Percentiles rank a stretch among this genome's conserved stretches.
Evolutionary conservation across 2,888 invertebrate genomes (phyloP).

Genomic region (Cinara cedri): DNA sequence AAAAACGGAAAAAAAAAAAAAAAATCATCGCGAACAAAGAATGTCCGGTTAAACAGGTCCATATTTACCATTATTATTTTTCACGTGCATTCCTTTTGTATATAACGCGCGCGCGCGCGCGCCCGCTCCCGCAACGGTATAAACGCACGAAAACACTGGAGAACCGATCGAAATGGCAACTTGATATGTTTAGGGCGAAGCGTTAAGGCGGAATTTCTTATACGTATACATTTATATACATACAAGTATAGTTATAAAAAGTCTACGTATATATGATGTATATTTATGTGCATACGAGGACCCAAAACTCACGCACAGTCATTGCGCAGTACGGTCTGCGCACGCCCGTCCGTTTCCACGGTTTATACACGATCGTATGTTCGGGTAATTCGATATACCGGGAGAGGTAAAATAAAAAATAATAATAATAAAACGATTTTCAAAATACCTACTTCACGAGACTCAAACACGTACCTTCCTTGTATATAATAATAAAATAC

Average conservation of each 20-base stretch:
- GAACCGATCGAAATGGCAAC: conserved; percentile 43
- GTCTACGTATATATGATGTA: too few relatives aligned
- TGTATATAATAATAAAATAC: too few relatives aligned
- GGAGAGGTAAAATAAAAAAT: not conserved
- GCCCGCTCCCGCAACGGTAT: not conserved
- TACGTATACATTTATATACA: not conserved
- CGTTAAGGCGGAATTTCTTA: conserved; percentile 53
- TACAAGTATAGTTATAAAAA: not conserved
- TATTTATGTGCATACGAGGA: not conserved
- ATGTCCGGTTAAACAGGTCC: conserved; percentile 54
- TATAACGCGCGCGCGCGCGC: not conserved
- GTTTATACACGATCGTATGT: too few relatives aligned
- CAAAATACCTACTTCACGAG: conserved; percentile 20
- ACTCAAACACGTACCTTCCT: not conserved
- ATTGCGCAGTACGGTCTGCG: too few relatives aligned
- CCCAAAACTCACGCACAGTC: not conserved
- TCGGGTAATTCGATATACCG: conserved; percentile 30
- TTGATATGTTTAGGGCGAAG: conserved; percentile 47
- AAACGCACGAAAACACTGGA: not conserved
- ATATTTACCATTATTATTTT: conserved; percentile 51
- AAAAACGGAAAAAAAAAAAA: conserved; percentile 30
- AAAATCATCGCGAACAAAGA: conserved; percentile 42
- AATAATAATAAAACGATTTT: conserved; percentile 21
- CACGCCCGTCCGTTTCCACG: not conserved
- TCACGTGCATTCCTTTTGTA: conserved; percentile 33